phyloP scores from a whole-genome alignment of 2,888 invertebrate genomes.

The Parnassius mnemosyne region DNA sequence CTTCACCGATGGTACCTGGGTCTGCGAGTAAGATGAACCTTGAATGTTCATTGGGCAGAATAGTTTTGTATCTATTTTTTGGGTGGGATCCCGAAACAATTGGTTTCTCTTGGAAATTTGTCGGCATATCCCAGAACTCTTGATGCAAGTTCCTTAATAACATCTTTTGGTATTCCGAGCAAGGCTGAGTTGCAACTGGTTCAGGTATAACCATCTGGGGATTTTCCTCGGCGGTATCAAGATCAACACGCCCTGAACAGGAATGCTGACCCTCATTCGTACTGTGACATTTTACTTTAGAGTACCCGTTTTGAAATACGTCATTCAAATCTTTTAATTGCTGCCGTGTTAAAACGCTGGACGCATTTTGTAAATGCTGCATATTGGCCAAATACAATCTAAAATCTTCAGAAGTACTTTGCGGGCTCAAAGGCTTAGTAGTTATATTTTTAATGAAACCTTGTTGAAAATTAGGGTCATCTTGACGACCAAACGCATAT shows the following conservation, averaged over 20 bases:
- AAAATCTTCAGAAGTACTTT: conserved; percentile 85
- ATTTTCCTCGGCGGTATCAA: conserved; percentile 53
- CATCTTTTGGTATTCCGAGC: conserved; percentile 82
- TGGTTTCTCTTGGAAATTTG: conserved; percentile 94
- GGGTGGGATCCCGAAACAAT: conserved; percentile 93
- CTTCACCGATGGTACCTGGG: conserved; percentile 79
- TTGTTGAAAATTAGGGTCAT: conserved; percentile 56
- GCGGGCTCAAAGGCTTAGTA: conserved; percentile 84
- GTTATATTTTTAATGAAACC: conserved; percentile 79
- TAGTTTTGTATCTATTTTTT: conserved; percentile 94
- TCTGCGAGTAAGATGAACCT: conserved; percentile 85
- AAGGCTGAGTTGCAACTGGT: conserved; percentile 60
- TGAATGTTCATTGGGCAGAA: conserved; percentile 93
- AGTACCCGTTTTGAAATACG: conserved; percentile 80
- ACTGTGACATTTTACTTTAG: conserved; percentile 63
- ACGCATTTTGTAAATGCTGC: conserved; percentile 86
- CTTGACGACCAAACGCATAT: conserved; percentile 69
- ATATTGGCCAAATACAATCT: conserved; percentile 86
- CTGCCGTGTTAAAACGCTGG: conserved; percentile 81
- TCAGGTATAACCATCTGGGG: conserved; percentile 67
- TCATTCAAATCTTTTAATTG: conserved; percentile 81
- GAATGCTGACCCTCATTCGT: conserved; percentile 56
- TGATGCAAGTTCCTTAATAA: conserved; percentile 84
- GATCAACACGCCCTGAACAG: conserved; percentile 55
- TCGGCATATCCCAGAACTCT: conserved; percentile 97